Evolutionary conservation across 1,140 invertebrate species (phyloP).

Genomic region (Drosophila ambigua): DNA sequence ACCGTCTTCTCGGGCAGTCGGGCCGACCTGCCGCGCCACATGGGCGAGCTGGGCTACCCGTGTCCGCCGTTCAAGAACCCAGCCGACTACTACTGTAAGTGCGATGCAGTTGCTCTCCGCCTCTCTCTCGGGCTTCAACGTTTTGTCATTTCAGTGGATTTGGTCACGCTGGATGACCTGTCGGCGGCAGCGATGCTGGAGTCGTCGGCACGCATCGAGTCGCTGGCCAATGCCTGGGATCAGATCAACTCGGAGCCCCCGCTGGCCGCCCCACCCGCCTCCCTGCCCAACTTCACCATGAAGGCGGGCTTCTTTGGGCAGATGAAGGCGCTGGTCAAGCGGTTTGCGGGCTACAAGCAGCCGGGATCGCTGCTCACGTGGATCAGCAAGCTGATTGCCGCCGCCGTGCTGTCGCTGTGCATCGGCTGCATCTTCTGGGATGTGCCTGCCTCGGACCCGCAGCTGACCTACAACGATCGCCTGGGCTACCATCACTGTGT

Average conservation of each 20-base stretch:
- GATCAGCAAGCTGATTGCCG: slow-evolving; percentile 90
- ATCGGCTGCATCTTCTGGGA: slow-evolving; percentile 96
- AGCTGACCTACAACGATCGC: slow-evolving; percentile 90
- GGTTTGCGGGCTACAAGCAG: slow-evolving; percentile 90
- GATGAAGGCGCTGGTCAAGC: slow-evolving; percentile 72
- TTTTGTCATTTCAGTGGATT: slow-evolving; percentile 88
- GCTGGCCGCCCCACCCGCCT: slow-evolving; percentile 78
- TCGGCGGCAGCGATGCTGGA: slow-evolving; percentile 97
- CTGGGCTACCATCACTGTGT: slow-evolving; percentile 94
- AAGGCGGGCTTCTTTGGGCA: slow-evolving; percentile 84
- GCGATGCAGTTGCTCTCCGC: neutral
- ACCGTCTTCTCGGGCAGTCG: slow-evolving; percentile 95
- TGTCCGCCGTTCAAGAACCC: slow-evolving; percentile 98
- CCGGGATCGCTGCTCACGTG: slow-evolving; percentile 93
- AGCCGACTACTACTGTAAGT: slow-evolving; percentile 97
- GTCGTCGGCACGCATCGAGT: slow-evolving; percentile 95
- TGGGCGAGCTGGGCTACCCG: slow-evolving; percentile 96
- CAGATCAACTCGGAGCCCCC: slow-evolving; percentile 83
- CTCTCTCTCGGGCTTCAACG: neutral
- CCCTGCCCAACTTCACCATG: slow-evolving; percentile 76
- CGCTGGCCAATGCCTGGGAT: slow-evolving; percentile 90
- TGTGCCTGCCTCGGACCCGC: slow-evolving; percentile 89
- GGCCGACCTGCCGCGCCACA: slow-evolving; percentile 95
- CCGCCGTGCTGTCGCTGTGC: slow-evolving; percentile 91
- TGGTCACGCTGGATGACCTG: slow-evolving; percentile 96